Percentiles rank a stretch among this genome's conserved stretches.
Evolutionary conservation across 2,113 vertebrate species (phyloP).

Genomic region (Eudyptes chrysolophus): DNA sequence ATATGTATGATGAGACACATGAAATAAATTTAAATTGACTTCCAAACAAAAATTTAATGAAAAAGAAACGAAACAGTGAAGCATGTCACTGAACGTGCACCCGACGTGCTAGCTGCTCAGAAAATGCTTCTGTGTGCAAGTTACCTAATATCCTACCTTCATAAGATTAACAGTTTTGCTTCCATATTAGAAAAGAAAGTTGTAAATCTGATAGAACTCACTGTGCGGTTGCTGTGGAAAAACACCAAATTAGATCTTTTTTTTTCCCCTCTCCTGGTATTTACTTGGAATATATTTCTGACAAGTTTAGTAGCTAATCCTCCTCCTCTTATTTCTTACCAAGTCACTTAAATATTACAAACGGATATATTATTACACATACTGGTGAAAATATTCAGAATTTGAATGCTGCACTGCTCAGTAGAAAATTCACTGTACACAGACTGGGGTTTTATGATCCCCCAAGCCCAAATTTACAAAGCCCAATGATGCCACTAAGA

Average conservation of each 20-base stretch:
- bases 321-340: background rate
- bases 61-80: background rate
- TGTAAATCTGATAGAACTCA: background rate
- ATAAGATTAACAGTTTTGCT: background rate
- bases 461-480: background rate
- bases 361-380: background rate
- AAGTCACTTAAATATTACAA: background rate
- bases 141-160: background rate
- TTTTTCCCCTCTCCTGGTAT: background rate
- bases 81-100: rapidly evolving
- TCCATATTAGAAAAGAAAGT: background rate
- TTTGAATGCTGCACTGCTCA: background rate
- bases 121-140: background rate
- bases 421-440: background rate
- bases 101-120: background rate
- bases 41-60: background rate
- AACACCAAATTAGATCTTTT: background rate
- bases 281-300: background rate
- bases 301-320: background rate
- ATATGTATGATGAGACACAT: background rate
- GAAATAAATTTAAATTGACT: background rate
- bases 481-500: background rate
- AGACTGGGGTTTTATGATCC: background rate
- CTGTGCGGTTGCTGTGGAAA: background rate
- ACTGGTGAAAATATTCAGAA: background rate